These are phyloP conservation scores for Chaenogobius annularis DNA, from an alignment of 2,113 vertebrate genomes.

Conservation along the genomic window DNA sequence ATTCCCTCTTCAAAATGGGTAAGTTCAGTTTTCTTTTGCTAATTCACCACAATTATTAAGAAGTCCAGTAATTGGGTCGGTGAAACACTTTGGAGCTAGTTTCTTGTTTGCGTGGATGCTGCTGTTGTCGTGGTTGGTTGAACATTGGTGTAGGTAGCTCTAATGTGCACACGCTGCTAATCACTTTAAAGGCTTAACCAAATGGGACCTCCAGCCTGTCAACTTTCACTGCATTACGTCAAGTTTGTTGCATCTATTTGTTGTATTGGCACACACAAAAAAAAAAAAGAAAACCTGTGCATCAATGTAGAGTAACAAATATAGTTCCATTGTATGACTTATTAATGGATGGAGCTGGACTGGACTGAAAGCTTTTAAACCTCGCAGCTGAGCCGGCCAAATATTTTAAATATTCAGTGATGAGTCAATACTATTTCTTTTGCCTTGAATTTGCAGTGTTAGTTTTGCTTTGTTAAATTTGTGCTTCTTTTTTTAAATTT, in stretches of 20 bases:
- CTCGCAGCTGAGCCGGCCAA: neutral
- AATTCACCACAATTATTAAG: neutral
- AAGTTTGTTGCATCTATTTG: slow-evolving; percentile 6
- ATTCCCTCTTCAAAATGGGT: slow-evolving; percentile 42
- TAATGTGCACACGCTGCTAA: slow-evolving; percentile 25
- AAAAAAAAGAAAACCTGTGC: too few relatives aligned
- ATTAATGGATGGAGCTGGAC: neutral
- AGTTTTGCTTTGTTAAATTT: too few relatives aligned
- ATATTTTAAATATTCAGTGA: slow-evolving; percentile 6
- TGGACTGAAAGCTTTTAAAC: slow-evolving; percentile 6
- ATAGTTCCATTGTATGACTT: neutral
- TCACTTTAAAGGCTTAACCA: slow-evolving; percentile 38
- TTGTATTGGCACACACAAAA: too few relatives aligned
- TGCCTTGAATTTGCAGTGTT: neutral
- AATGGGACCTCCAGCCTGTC: slow-evolving; percentile 16
- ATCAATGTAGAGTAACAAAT: neutral
- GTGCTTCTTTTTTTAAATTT: too few relatives aligned
- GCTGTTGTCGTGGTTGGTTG: neutral
- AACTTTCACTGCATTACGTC: slow-evolving; percentile 21
- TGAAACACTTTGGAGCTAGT: neutral
- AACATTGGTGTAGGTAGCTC: slow-evolving; percentile 5
- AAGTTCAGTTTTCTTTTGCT: neutral
- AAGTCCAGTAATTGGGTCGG: neutral
- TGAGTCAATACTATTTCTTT: neutral
- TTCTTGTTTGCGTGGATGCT: neutral